A percentile compares a stretch with the other conserved stretches of the same genome.
Conservation (phyloP, 1,140 invertebrate species). For the Drosophila grimshawi region DNA sequence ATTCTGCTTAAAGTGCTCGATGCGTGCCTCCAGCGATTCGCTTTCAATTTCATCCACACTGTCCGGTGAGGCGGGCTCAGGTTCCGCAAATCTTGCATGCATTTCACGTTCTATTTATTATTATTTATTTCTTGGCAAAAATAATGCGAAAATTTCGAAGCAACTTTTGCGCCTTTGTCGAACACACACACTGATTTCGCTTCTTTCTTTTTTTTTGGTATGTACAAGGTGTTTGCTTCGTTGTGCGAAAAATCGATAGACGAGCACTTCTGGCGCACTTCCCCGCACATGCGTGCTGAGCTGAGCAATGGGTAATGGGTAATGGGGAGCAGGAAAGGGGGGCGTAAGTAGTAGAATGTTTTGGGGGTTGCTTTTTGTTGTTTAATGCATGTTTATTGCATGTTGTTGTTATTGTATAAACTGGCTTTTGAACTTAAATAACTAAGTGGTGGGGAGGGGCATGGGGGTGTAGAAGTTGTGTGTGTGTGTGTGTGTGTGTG, state of each 20-base stretch:
- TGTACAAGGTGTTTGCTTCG: constrained; percentile 65
- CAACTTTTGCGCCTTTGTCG: constrained; percentile 45
- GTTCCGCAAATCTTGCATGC: constrained; percentile 81
- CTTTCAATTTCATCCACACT: constrained; percentile 56
- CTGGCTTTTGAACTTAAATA: constrained; percentile 26
- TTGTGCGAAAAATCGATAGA: constrained; percentile 68
- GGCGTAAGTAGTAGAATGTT: constrained; percentile 10
- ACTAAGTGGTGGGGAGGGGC: constrained; percentile 14
- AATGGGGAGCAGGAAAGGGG: background rate
- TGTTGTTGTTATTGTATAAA: constrained; percentile 26
- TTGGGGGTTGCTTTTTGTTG: constrained; percentile 35
- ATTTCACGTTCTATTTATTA: constrained; percentile 47
- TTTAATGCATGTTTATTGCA: constrained; percentile 50
- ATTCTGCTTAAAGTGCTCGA: constrained; percentile 77
- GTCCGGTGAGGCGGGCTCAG: constrained; percentile 69
- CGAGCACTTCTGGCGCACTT: constrained; percentile 20
- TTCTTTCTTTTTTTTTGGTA: constrained; percentile 37
- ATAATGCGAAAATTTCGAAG: constrained; percentile 6
- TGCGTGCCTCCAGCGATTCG: constrained; percentile 67
- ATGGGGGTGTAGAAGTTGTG: background rate
- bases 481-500: background rate
- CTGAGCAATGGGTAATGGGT: background rate
- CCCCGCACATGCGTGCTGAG: constrained; percentile 67
- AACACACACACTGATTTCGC: constrained; percentile 28
- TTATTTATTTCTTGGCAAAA: constrained; percentile 4